Percentiles rank a stretch among this genome's conserved stretches.
These are phyloP conservation scores for Rhabditophanes sp. DNA, from an alignment of 2,888 invertebrate species.

Conservation along the genomic window DNA sequence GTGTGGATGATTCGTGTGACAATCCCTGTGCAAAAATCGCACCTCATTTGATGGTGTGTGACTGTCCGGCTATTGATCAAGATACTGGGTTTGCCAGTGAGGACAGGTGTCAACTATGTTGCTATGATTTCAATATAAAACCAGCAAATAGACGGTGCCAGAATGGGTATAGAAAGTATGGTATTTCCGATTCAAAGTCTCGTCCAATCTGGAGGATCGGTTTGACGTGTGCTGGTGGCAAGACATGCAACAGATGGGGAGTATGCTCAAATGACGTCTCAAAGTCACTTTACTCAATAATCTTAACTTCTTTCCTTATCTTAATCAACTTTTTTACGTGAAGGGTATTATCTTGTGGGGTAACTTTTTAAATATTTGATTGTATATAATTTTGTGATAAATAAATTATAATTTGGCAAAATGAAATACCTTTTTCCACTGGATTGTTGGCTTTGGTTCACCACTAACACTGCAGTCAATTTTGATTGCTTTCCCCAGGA, in stretches of 20 bases:
- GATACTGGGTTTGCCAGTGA: slow-evolving; percentile 43
- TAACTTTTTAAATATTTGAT: slow-evolving; percentile 3
- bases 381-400: slow-evolving; percentile 6
- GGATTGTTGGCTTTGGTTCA: slow-evolving; percentile 49
- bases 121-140: slow-evolving; percentile 42
- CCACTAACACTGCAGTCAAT: slow-evolving; percentile 51
- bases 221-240: slow-evolving; percentile 40
- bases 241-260: slow-evolving; percentile 41
- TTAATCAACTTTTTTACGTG: slow-evolving; percentile 2
- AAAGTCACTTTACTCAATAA: too few relatives aligned
- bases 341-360: slow-evolving; percentile 2
- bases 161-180: slow-evolving; percentile 38
- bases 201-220: slow-evolving; percentile 41
- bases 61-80: slow-evolving; percentile 41
- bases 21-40: slow-evolving; percentile 41
- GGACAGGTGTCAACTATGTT: slow-evolving; percentile 43
- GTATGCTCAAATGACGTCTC: slow-evolving; percentile 24
- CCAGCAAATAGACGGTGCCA: slow-evolving; percentile 38
- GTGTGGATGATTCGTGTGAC: slow-evolving; percentile 41
- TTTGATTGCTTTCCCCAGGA: slow-evolving; percentile 50
- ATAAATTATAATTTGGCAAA: too few relatives aligned
- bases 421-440: slow-evolving; percentile 50
- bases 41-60: slow-evolving; percentile 43
- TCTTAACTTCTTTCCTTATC: slow-evolving; percentile 2
- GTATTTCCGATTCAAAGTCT: slow-evolving; percentile 19